Conservation (phyloP, 2,888 invertebrate genomes). For the Drosophila lacicola region DNA sequence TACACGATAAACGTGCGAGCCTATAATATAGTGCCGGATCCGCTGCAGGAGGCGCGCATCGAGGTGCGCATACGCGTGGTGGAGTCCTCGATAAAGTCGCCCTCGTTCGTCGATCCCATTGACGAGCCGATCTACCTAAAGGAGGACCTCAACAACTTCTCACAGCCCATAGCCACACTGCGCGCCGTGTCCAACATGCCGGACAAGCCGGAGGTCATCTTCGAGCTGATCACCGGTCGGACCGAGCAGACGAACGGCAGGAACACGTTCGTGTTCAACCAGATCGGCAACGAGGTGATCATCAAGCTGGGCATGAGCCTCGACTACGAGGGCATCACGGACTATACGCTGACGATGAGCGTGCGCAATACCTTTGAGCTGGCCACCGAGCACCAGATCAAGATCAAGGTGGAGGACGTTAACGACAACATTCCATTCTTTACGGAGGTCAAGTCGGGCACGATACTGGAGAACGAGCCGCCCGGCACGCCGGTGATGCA, state of each 20-base stretch:
- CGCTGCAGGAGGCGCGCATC: slow-evolving; percentile 88
- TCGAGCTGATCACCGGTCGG: slow-evolving; percentile 92
- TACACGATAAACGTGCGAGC: slow-evolving; percentile 84
- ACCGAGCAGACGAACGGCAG: slow-evolving; percentile 94
- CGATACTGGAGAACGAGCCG: slow-evolving; percentile 93
- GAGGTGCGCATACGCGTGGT: slow-evolving; percentile 94
- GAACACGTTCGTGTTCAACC: slow-evolving; percentile 90
- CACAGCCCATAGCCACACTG: slow-evolving; percentile 89
- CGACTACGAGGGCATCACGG: slow-evolving; percentile 93
- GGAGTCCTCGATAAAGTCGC: slow-evolving; percentile 94
- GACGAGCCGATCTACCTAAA: slow-evolving; percentile 87
- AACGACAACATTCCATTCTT: slow-evolving; percentile 96
- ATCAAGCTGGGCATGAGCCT: slow-evolving; percentile 91
- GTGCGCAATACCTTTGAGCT: slow-evolving; percentile 92
- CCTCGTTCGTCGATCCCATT: slow-evolving; percentile 88
- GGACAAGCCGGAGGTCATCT: slow-evolving; percentile 90
- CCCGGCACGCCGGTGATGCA: slow-evolving; percentile 94
- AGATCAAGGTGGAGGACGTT: slow-evolving; percentile 93
- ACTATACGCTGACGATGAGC: slow-evolving; percentile 93
- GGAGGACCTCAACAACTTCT: slow-evolving; percentile 91
- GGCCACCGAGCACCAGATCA: slow-evolving; percentile 91
- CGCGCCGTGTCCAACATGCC: slow-evolving; percentile 92
- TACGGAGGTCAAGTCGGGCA: slow-evolving; percentile 92
- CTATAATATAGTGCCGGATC: slow-evolving; percentile 83
- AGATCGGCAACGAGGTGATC: slow-evolving; percentile 89